Percentiles rank a stretch among this genome's conserved stretches.
Evolutionary conservation across 2,888 invertebrate genomes (phyloP).

Genomic region (Drosophila kanekoi): DNA sequence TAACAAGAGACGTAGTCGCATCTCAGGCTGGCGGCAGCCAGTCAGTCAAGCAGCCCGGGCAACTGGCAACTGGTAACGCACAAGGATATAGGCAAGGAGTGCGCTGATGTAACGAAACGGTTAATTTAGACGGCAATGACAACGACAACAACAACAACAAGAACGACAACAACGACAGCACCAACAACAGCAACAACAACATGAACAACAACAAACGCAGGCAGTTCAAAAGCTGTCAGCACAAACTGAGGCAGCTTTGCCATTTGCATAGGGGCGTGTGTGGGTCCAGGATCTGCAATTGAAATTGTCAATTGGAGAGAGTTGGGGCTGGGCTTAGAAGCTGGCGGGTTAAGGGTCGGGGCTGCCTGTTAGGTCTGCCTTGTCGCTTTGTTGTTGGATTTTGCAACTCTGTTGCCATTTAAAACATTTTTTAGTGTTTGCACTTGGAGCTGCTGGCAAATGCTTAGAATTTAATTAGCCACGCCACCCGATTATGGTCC

Average conservation of each 20-base stretch:
- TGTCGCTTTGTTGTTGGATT: constrained; percentile 21
- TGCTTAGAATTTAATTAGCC: constrained; percentile 80
- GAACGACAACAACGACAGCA: constrained; percentile 21
- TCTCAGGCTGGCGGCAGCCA: constrained; percentile 33
- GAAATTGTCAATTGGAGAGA: constrained; percentile 55
- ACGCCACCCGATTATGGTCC: constrained; percentile 70
- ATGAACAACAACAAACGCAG: constrained; percentile 57
- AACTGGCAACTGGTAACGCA: constrained; percentile 59
- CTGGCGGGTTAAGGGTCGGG: constrained; percentile 4
- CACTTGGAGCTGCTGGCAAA: constrained; percentile 60
- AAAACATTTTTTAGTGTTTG: constrained; percentile 74
- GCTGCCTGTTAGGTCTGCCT: neutral
- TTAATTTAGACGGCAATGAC: constrained; percentile 78
- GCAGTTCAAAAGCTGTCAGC: constrained; percentile 80
- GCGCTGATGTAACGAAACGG: constrained; percentile 78
- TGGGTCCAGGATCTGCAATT: constrained; percentile 75
- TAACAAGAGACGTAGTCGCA: constrained; percentile 19
- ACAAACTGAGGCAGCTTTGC: constrained; percentile 43
- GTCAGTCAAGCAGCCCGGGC: constrained; percentile 34
- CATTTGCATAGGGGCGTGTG: constrained; percentile 78
- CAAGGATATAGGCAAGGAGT: constrained; percentile 66
- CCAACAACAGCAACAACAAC: constrained; percentile 20
- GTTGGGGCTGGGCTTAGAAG: constrained; percentile 1
- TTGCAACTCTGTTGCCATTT: constrained; percentile 55
- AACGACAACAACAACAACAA: constrained; percentile 39